Conservation (phyloP, 2,797 vertebrate species). For the Kryptolebias ocellatus region DNA sequence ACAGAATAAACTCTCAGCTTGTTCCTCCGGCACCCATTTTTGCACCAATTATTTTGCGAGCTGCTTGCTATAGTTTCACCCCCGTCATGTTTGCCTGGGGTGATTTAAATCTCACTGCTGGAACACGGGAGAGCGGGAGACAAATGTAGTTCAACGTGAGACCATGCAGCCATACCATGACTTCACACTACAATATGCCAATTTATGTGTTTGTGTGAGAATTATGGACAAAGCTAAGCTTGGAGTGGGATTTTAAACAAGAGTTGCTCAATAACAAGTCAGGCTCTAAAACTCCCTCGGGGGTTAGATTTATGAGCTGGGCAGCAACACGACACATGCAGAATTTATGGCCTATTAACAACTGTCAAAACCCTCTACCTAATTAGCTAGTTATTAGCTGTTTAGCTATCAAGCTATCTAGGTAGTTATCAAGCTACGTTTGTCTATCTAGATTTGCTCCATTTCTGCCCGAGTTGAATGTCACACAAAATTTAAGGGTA, state of each 20-base stretch:
- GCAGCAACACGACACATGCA: slow-evolving; percentile 45
- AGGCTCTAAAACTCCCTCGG: slow-evolving; percentile 48
- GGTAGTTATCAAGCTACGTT: slow-evolving; percentile 3
- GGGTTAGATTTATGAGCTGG: slow-evolving; percentile 60
- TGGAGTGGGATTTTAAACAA: slow-evolving; percentile 43
- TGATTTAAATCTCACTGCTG: slow-evolving; percentile 45
- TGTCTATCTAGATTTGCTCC: slow-evolving; percentile 1
- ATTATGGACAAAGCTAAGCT: slow-evolving; percentile 39
- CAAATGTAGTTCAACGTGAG: slow-evolving; percentile 49
- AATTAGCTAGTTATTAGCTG: neutral
- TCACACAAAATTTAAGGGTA: slow-evolving; percentile 27
- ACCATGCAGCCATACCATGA: slow-evolving; percentile 52
- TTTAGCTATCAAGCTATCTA: slow-evolving; percentile 9
- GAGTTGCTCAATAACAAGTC: slow-evolving; percentile 59
- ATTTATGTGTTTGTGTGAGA: slow-evolving; percentile 41
- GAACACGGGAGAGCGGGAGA: slow-evolving; percentile 30
- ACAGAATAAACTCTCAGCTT: slow-evolving; percentile 34
- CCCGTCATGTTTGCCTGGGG: slow-evolving; percentile 41
- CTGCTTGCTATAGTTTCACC: slow-evolving; percentile 46
- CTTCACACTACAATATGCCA: slow-evolving; percentile 58
- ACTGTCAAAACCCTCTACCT: slow-evolving; percentile 21
- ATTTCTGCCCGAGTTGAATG: slow-evolving; percentile 12
- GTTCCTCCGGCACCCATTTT: slow-evolving; percentile 26
- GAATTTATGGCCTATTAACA: slow-evolving; percentile 41
- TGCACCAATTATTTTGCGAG: slow-evolving; percentile 30